Evolutionary conservation across 2,113 vertebrate species (phyloP).

Genomic region (Cyrtonyx montezumae): DNA sequence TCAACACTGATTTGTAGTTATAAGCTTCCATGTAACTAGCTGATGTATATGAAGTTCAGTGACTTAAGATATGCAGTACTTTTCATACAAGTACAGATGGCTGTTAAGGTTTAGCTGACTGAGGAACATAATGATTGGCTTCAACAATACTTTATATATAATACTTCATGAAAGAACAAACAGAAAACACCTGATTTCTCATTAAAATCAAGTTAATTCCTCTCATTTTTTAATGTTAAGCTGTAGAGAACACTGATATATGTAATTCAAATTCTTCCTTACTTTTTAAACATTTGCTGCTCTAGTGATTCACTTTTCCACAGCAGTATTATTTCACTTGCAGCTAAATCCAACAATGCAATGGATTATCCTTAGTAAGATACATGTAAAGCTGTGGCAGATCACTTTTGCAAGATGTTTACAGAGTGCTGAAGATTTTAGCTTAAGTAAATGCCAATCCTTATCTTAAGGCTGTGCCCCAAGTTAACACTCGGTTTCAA

Average conservation of each 20-base stretch:
- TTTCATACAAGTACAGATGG: not conserved
- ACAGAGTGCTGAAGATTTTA: not conserved
- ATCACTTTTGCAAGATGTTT: not conserved
- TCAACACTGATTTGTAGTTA: not conserved
- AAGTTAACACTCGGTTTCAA: not conserved
- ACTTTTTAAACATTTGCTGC: not conserved
- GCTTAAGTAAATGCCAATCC: not conserved
- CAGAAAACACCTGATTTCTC: not conserved
- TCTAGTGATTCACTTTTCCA: not conserved
- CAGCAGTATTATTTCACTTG: conserved; percentile 14
- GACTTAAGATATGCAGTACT: not conserved
- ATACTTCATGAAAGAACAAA: not conserved
- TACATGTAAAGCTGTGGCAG: not conserved
- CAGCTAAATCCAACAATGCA: not conserved
- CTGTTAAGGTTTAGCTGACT: not conserved
- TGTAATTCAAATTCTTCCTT: not conserved
- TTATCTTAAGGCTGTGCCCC: not conserved
- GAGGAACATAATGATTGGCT: not conserved
- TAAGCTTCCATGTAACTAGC: not conserved
- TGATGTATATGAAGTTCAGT: not conserved
- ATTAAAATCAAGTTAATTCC: not conserved
- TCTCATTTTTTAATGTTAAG: not conserved
- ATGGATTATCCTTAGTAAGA: not conserved
- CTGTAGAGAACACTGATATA: not conserved
- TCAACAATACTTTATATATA: not conserved